Evolutionary conservation across 1,140 invertebrate genomes (phyloP).

Genomic region (Aricia agestis): DNA sequence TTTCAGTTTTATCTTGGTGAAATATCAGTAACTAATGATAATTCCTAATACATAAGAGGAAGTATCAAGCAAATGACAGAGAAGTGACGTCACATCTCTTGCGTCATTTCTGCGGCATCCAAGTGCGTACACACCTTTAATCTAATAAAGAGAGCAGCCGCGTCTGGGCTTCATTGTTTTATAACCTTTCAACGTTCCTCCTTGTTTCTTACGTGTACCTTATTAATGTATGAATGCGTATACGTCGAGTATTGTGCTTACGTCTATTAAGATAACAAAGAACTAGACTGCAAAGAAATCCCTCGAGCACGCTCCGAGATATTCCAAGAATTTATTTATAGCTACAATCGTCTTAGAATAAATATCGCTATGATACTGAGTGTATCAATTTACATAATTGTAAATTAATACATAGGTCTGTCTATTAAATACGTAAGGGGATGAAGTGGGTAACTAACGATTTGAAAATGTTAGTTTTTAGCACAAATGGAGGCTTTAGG

Average conservation of each 20-base stretch:
- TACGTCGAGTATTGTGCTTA: neutral
- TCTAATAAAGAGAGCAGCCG: constrained; percentile 30
- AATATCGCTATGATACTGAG: neutral
- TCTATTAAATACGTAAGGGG: too few species aligned
- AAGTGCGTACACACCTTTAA: constrained; percentile 11
- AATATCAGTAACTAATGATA: too few species aligned
- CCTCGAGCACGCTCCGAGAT: neutral
- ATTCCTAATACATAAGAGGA: too few species aligned
- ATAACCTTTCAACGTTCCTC: neutral
- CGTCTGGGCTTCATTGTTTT: constrained; percentile 1
- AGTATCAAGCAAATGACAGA: too few species aligned
- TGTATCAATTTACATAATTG: neutral
- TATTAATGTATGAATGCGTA: neutral
- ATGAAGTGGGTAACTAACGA: neutral
- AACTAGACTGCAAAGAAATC: neutral
- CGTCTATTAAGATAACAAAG: neutral
- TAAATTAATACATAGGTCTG: neutral
- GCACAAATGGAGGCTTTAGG: too few species aligned
- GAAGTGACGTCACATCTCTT: neutral
- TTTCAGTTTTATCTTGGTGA: too few species aligned
- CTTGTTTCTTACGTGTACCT: neutral
- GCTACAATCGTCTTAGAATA: neutral
- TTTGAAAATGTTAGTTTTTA: too few species aligned
- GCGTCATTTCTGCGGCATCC: neutral
- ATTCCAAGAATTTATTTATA: constrained; percentile 9